Base-by-base conservation (phyloP, 2,888 invertebrate genomes). In the Caenorhabditis sinica region DNA sequence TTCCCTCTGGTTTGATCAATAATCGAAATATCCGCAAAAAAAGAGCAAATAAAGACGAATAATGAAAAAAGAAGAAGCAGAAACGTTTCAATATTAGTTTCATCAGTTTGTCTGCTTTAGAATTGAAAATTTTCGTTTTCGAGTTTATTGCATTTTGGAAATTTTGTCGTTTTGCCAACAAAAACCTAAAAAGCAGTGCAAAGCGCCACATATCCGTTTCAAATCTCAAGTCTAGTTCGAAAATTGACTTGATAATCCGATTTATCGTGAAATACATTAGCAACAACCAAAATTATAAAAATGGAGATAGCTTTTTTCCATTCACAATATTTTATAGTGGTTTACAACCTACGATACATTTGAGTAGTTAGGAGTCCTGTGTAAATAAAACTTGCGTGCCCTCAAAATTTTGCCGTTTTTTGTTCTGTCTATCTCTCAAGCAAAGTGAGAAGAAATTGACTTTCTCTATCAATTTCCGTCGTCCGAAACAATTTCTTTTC, bases 291-390 rank as follows among this genome's bases (percentile, higher is more conserved):
- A 30, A 66, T 20, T 17, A 68, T 33, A 36, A 68, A 53, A 51
- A 17, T 65, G 11, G 15, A 4, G 17, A 45, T 45, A 11, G 65
- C 65, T 65, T 49, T 45, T 45, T 28, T 17, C 28, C 8, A 25
- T 4, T 25, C 53, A 20, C 45, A 58, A 58, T 53, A 40, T 63
- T 36, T 45, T 40, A 45, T 40, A 63, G 58, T 66, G 68, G 76
- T 80, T 72, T 79, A 71, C 76, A 77, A 77, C 53, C 45, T 68
- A 23, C 61, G 58, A 79, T 65, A 68, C 60, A 63, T 72, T 56
- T 43, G 65, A 80, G 80, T 79, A 80, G 66, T 72, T 80, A 80
- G 80, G 80, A 80, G 79, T 80, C 79, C 79, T 66, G 30, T 56
- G 72, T 60, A 80, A 80, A 80, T 72, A 80, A 56, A 65, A 72